phyloP scores from a whole-genome alignment of 37 sponge, comb jelly and placozoan species.

The Trichoplax adhaerens region DNA sequence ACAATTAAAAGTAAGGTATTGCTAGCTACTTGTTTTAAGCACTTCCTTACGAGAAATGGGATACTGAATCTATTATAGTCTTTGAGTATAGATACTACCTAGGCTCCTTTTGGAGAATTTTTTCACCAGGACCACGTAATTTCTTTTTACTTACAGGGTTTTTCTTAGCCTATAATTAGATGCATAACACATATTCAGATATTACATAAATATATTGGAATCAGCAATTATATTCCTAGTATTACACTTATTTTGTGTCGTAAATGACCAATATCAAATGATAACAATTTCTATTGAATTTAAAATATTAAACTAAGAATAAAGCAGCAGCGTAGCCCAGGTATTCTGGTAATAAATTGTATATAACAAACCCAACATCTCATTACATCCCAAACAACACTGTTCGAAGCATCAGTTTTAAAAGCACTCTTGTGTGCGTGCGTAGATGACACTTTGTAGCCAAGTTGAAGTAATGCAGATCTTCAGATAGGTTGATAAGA shows the following conservation, averaged over 20 bases:
- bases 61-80: background rate
- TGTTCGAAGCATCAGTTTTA: slow-evolving; percentile 80
- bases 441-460: slow-evolving; percentile 70
- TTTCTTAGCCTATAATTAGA: slow-evolving; percentile 4
- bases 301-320: no score
- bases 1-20: background rate
- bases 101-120: slow-evolving; percentile 53
- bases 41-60: no score
- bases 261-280: no score
- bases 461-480: slow-evolving; percentile 81
- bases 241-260: no score
- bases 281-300: no score
- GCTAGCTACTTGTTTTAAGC: no score
- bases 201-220: background rate
- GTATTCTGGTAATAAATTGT: background rate
- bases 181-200: background rate
- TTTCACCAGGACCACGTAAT: slow-evolving; percentile 43
- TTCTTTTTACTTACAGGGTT: slow-evolving; percentile 36
- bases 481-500: slow-evolving; percentile 21
- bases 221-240: background rate
- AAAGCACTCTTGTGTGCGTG: slow-evolving; percentile 65
- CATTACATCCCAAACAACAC: slow-evolving; percentile 89
- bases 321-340: background rate
- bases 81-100: slow-evolving; percentile 8
- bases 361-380: slow-evolving; percentile 39